Conservation (phyloP, 2,797 vertebrate genomes). For the Malurus leucopterus region DNA sequence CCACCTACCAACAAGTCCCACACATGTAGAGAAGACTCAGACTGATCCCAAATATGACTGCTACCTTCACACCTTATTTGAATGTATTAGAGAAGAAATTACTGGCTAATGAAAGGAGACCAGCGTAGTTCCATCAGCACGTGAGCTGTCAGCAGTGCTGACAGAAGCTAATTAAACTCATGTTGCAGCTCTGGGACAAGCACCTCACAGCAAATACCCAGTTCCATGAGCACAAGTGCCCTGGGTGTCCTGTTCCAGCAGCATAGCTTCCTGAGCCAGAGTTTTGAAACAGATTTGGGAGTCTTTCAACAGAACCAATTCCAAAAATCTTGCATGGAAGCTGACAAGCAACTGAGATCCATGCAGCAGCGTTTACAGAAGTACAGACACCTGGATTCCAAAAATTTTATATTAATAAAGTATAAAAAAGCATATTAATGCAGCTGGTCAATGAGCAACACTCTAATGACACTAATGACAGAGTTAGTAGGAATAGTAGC, state of each 20-base stretch:
- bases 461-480: background rate
- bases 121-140: background rate
- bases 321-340: background rate
- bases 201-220: background rate
- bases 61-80: background rate
- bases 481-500: accelerated
- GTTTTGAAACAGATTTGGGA: background rate
- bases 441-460: background rate
- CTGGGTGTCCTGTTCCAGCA: background rate
- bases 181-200: background rate
- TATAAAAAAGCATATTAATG: background rate
- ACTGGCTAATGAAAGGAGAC: background rate
- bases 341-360: background rate
- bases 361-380: background rate
- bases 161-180: background rate
- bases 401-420: background rate
- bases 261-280: background rate
- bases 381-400: background rate
- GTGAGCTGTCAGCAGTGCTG: background rate
- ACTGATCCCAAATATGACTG: background rate
- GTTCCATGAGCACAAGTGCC: background rate
- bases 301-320: accelerated
- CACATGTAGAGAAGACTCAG: background rate
- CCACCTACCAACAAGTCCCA: background rate
- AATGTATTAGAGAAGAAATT: background rate